A percentile compares a stretch with the other conserved stretches of the same genome.
These are phyloP conservation scores for Hydropotes inermis DNA, from an alignment of 2,113 vertebrate genomes.

Conservation along the genomic window DNA sequence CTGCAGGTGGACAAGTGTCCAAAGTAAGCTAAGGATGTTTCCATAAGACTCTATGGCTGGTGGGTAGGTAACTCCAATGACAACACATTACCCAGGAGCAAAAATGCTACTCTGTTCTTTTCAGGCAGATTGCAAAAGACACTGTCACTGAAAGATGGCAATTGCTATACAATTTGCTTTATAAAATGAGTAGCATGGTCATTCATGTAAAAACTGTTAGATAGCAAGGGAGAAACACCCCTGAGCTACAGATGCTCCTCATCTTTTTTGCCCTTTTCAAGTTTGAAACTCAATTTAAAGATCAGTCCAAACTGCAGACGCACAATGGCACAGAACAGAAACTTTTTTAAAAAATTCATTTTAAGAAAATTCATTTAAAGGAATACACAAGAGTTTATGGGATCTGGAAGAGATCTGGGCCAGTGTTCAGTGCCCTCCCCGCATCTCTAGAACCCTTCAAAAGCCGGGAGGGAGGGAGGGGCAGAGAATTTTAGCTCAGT, in stretches of 20 bases:
- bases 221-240: background rate
- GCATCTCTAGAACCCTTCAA: background rate
- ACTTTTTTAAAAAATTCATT: background rate
- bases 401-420: background rate
- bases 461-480: background rate
- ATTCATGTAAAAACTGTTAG: background rate
- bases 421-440: background rate
- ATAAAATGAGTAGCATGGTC: background rate
- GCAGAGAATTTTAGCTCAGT: background rate
- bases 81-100: background rate
- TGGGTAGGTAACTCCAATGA: background rate
- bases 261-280: background rate
- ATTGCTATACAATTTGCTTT: background rate
- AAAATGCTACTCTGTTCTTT: background rate
- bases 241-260: background rate
- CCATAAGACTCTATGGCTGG: background rate
- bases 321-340: background rate
- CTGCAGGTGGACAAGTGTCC: background rate
- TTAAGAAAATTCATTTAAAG: background rate
- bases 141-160: background rate
- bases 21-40: background rate
- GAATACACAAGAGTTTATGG: background rate
- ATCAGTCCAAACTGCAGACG: background rate
- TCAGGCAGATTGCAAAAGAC: slow-evolving; percentile 6
- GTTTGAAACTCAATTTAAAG: background rate